phyloP scores from a whole-genome alignment of 2,113 vertebrate genomes.

The Ictalurus furcatus region DNA sequence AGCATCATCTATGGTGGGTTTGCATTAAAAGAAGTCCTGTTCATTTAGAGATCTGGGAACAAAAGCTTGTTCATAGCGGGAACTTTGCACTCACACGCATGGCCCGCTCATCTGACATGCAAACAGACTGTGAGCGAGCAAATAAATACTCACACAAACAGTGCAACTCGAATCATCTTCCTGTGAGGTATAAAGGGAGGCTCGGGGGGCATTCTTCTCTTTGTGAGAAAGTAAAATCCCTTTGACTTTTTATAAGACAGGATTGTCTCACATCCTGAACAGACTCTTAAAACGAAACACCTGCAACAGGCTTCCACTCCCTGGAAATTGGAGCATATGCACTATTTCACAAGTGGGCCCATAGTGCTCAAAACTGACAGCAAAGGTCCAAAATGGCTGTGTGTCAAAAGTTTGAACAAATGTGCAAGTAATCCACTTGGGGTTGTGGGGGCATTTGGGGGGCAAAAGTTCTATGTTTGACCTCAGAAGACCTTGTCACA shows the following conservation, averaged over 20 bases:
- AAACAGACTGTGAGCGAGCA: slow-evolving; percentile 47
- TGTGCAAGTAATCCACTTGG: neutral
- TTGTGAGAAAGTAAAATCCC: slow-evolving; percentile 32
- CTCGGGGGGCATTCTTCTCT: slow-evolving; percentile 44
- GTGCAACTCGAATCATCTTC: slow-evolving; percentile 20
- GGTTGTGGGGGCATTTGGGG: too few relatives aligned
- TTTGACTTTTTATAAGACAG: slow-evolving; percentile 47
- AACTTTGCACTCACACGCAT: slow-evolving; percentile 52
- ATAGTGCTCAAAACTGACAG: neutral
- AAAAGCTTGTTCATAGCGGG: slow-evolving; percentile 42
- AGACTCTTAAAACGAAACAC: slow-evolving; percentile 42
- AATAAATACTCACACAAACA: slow-evolving; percentile 51
- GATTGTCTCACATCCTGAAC: slow-evolving; percentile 27
- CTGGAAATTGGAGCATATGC: slow-evolving; percentile 1
- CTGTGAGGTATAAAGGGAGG: slow-evolving; percentile 17
- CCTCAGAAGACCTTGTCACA: slow-evolving; percentile 11
- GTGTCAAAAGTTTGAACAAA: neutral
- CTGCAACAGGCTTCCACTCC: slow-evolving; percentile 23
- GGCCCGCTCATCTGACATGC: slow-evolving; percentile 48
- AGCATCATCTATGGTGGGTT: neutral
- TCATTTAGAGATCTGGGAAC: neutral
- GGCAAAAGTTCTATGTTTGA: neutral
- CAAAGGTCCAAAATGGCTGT: slow-evolving; percentile 18
- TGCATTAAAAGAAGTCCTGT: neutral
- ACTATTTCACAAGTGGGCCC: neutral